Conservation (phyloP, 2,797 vertebrate genomes). For the Hybognathus amarus region DNA sequence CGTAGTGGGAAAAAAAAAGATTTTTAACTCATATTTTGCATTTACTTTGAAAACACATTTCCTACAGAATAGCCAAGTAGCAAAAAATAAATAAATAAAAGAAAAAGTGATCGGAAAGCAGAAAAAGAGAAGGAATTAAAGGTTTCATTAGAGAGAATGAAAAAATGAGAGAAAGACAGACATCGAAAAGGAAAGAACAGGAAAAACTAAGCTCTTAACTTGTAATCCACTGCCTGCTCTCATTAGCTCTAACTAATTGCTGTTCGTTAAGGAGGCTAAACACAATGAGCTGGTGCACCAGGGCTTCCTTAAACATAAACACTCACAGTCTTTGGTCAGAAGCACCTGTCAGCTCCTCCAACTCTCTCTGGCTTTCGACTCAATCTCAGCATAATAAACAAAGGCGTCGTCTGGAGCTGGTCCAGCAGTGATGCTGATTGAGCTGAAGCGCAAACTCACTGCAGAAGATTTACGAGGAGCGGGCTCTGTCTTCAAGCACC, state of each 20-base stretch:
- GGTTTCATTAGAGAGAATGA: neutral
- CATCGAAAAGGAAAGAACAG: slow-evolving; percentile 35
- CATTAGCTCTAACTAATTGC: slow-evolving; percentile 74
- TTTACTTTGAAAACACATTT: neutral
- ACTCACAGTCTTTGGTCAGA: slow-evolving; percentile 66
- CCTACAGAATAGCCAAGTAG: neutral
- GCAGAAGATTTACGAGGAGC: slow-evolving; percentile 60
- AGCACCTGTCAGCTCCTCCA: slow-evolving; percentile 70
- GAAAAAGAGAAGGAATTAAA: slow-evolving; percentile 26
- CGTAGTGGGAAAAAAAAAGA: neutral
- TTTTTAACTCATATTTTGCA: neutral
- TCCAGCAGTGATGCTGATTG: slow-evolving; percentile 68
- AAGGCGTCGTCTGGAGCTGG: slow-evolving; percentile 54
- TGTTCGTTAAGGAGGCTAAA: slow-evolving; percentile 68
- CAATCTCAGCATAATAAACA: slow-evolving; percentile 77
- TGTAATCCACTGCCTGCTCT: slow-evolving; percentile 62
- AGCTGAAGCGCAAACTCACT: slow-evolving; percentile 54
- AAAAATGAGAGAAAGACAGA: slow-evolving; percentile 30
- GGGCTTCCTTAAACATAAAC: slow-evolving; percentile 74
- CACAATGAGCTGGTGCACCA: slow-evolving; percentile 58
- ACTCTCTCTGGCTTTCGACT: slow-evolving; percentile 58
- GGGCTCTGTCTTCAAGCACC: slow-evolving; percentile 56
- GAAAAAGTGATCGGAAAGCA: neutral
- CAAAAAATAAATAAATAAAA: neutral
- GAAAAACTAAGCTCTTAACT: slow-evolving; percentile 59